A percentile compares a stretch with the other conserved stretches of the same genome.
phyloP scores from a whole-genome alignment of 2,797 vertebrate genomes.

The Argya squamiceps region DNA sequence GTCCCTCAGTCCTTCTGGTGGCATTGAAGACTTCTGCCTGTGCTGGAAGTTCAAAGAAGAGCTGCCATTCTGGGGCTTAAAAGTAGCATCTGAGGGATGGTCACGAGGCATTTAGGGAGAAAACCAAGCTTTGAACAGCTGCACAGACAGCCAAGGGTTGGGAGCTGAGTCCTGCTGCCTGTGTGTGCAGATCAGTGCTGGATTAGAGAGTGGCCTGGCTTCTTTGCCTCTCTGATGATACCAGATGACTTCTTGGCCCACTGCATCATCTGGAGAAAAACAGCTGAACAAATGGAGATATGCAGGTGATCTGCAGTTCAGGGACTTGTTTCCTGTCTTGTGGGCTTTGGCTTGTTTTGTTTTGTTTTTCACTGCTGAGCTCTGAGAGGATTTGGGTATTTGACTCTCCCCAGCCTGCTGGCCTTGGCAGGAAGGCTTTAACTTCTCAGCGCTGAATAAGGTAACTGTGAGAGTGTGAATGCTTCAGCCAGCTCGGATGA shows the following conservation, averaged over 20 bases:
- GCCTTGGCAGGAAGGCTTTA: constrained; percentile 27
- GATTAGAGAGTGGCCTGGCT: not conserved
- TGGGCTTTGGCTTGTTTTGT: not conserved
- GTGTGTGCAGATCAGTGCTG: not conserved
- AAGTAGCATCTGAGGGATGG: not conserved
- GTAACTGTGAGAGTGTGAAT: not conserved
- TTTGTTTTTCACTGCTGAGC: not conserved
- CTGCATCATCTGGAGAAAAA: not conserved
- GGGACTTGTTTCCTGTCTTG: not conserved
- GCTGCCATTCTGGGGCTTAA: not conserved
- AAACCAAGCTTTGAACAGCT: not conserved
- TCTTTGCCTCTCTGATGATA: not conserved
- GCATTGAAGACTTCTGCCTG: not conserved
- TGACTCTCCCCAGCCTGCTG: not conserved
- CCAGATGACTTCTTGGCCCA: not conserved
- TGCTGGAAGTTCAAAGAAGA: not conserved
- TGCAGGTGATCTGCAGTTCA: not conserved
- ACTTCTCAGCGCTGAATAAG: constrained; percentile 24
- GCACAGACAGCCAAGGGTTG: not conserved
- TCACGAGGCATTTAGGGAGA: not conserved
- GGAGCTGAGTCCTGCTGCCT: not conserved
- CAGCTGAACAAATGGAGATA: not conserved
- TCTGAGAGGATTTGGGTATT: not conserved
- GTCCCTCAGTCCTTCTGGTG: not conserved
- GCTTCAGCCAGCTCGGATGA: not conserved